Base-by-base conservation (phyloP, 2,797 vertebrate genomes). In the Erethizon dorsatum region DNA sequence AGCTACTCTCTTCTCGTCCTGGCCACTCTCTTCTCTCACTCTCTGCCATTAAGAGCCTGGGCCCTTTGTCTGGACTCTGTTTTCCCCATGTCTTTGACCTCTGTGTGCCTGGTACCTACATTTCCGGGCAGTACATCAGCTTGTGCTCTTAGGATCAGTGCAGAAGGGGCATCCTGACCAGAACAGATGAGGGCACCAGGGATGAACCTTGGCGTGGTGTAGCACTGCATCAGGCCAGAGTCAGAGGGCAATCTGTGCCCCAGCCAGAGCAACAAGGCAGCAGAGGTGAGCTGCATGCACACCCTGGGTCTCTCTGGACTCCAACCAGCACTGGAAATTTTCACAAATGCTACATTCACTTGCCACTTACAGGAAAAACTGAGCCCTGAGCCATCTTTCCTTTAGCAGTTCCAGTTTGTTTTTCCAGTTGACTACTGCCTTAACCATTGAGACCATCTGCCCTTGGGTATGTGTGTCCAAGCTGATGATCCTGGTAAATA, bases 341-440 rank as follows among this genome's bases (percentile, higher is more conserved):
- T 97, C 96, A 94, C 22, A 0, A 94, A 97, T 92, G 85, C 52
- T 82, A 84, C 94, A 80, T 92, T 47, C 61, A 75, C 93, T 97
- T 93, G 96, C 88, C 88, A 50, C 82, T 83, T 83, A 95, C 85
- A 97, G 94, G 96, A 98, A 97, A 97, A 92, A 63, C 83, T 97
- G 90, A 97, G 78, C 84, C 92, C 77, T 65, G 54, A 93, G 97
- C 97, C 84, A 92, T 97, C 91, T 97, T 97, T 97, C 95, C 96
- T 95, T 94, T 20, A 87, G 63, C 88, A 86, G 65, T 82, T 94
- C 90, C 91, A 97, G 37, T 92, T 97, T 96, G 57, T 97, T 98
- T 97, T 97, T 96, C 97, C 96, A 97, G 90, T 57, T 71, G 88
- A 95, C 84, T 93, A 90, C 94, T 91, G 92, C 65, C 91, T 96